These are phyloP conservation scores for Hippolais icterina DNA, from an alignment of 2,113 vertebrate genomes.

Conservation along the genomic window DNA sequence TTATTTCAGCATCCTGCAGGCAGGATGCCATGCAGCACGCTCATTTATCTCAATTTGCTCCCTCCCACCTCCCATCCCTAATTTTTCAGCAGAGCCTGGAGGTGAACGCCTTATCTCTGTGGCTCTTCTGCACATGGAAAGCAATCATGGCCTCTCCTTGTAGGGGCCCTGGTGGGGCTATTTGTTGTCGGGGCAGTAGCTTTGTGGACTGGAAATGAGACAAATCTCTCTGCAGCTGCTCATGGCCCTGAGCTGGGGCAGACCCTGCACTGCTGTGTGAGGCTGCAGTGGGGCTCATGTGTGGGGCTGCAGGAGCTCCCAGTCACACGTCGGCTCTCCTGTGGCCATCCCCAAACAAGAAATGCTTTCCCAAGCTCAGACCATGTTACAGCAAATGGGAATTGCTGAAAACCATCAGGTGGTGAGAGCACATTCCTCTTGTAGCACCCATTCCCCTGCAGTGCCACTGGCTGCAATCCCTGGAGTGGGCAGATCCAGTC, in stretches of 20 bases:
- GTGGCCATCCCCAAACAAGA: not conserved
- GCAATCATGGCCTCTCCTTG: not conserved
- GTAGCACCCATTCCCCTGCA: not conserved
- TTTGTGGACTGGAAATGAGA: not conserved
- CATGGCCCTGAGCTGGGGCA: rapidly evolving
- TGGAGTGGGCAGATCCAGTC: not conserved
- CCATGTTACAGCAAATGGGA: rapidly evolving
- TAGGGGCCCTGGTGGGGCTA: not conserved
- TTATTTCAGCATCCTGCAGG: constrained; percentile 44
- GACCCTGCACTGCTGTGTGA: too few relatives aligned
- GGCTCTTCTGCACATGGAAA: not conserved
- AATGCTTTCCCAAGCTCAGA: not conserved
- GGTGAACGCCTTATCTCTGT: constrained; percentile 50
- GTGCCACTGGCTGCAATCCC: not conserved
- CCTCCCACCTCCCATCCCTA: constrained; percentile 30
- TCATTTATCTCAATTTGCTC: constrained; percentile 73
- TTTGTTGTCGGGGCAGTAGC: not conserved
- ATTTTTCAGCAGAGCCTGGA: constrained; percentile 54
- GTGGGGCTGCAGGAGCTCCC: not conserved
- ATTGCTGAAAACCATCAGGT: not conserved
- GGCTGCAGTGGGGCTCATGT: not conserved
- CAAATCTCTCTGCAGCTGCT: not conserved
- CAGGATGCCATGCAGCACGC: not conserved
- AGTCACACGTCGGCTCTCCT: rapidly evolving
- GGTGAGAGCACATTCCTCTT: not conserved